Evolutionary conservation across 2,888 invertebrate species (phyloP).

Genomic region (Coleophora flavipennella): DNA sequence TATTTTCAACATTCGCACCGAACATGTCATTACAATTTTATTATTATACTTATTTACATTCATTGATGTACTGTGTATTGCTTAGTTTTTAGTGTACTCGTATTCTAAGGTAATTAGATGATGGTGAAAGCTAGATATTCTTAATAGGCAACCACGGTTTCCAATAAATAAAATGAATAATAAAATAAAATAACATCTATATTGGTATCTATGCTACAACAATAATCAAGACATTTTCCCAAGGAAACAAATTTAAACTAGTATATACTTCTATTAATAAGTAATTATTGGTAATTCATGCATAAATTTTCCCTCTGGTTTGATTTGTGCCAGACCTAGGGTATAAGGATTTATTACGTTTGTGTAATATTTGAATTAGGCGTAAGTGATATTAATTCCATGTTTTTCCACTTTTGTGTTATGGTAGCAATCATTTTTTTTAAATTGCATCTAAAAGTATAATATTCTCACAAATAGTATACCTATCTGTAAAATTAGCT

Average conservation of each 20-base stretch:
- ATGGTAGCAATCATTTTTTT: slow-evolving; percentile 43
- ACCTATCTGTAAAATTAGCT: slow-evolving; percentile 21
- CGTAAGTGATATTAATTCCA: slow-evolving; percentile 8
- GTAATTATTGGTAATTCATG: slow-evolving; percentile 13
- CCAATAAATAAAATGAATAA: no score
- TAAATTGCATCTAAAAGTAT: slow-evolving; percentile 35
- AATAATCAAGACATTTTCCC: no score
- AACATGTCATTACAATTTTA: slow-evolving; percentile 30
- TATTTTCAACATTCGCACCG: no score
- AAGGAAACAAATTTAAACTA: no score
- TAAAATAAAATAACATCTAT: no score
- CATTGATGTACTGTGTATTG: no score
- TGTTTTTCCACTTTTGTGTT: slow-evolving; percentile 35
- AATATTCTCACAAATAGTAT: slow-evolving; percentile 38
- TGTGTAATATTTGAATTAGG: slow-evolving; percentile 6
- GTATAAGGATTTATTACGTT: slow-evolving; percentile 2
- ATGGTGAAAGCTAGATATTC: no score
- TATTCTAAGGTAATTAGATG: no score
- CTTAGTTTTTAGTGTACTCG: no score
- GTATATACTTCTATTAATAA: slow-evolving; percentile 3
- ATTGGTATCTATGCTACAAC: no score
- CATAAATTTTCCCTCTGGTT: background rate
- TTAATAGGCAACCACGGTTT: no score
- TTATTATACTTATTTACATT: slow-evolving; percentile 5
- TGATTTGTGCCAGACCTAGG: background rate